Conservation (phyloP, 1,140 invertebrate species). For the Cotesia vestalis region DNA sequence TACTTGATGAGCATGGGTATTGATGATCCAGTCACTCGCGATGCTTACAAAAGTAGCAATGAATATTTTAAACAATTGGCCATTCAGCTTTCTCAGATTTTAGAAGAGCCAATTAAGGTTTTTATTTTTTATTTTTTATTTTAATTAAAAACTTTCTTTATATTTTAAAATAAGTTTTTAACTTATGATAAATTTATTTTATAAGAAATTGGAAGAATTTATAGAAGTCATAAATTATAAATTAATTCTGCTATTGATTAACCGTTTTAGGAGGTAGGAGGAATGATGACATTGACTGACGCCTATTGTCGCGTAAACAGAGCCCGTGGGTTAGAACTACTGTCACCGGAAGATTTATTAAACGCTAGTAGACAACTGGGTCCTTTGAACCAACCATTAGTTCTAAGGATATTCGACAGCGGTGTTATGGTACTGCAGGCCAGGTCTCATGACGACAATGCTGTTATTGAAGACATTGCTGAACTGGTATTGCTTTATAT, state of each 20-base stretch:
- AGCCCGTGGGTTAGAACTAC: slow-evolving; percentile 84
- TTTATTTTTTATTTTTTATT: too few species aligned
- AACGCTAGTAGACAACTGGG: slow-evolving; percentile 81
- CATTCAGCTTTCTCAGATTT: slow-evolving; percentile 83
- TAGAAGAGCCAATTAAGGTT: slow-evolving; percentile 84
- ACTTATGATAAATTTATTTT: too few species aligned
- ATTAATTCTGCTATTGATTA: slow-evolving; percentile 40
- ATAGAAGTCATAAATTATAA: neutral
- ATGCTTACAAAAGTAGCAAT: slow-evolving; percentile 85
- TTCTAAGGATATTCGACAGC: slow-evolving; percentile 85
- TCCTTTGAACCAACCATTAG: slow-evolving; percentile 77
- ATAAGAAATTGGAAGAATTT: neutral
- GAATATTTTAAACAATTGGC: slow-evolving; percentile 90
- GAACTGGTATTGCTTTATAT: slow-evolving; percentile 70
- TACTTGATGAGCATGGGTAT: slow-evolving; percentile 97
- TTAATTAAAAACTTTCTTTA: too few species aligned
- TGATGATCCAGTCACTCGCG: slow-evolving; percentile 94
- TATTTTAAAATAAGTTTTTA: too few species aligned
- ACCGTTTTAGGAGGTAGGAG: slow-evolving; percentile 80
- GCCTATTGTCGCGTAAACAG: slow-evolving; percentile 96
- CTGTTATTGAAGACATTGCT: slow-evolving; percentile 76
- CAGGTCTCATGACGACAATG: slow-evolving; percentile 79
- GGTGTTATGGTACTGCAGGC: slow-evolving; percentile 91
- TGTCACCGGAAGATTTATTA: slow-evolving; percentile 95
- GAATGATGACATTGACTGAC: slow-evolving; percentile 96